Evolutionary conservation across 2,113 vertebrate genomes (phyloP).

Genomic region (Alligator sinensis): DNA sequence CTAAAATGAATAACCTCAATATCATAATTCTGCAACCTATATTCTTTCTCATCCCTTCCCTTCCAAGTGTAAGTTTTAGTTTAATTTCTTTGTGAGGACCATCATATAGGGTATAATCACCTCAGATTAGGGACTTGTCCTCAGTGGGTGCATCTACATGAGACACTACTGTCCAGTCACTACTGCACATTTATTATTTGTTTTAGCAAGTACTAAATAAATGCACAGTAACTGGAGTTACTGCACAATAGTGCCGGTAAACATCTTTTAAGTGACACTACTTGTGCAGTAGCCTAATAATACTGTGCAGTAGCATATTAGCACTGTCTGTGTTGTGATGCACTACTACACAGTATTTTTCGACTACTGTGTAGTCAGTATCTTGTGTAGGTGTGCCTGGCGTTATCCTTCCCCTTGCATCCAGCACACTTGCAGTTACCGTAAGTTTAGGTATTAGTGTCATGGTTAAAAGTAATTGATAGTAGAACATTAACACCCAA

Average conservation of each 20-base stretch:
- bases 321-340: too few relatives aligned
- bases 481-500: not conserved
- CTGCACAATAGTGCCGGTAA: too few relatives aligned
- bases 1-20: not conserved
- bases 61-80: not conserved
- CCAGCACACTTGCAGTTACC: not conserved
- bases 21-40: rapidly evolving
- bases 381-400: too few relatives aligned
- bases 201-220: too few relatives aligned
- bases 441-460: not conserved
- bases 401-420: not conserved
- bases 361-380: too few relatives aligned
- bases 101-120: not conserved
- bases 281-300: too few relatives aligned
- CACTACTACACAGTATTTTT: too few relatives aligned
- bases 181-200: too few relatives aligned
- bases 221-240: too few relatives aligned
- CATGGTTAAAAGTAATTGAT: rapidly evolving
- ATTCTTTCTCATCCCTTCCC: not conserved
- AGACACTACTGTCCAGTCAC: too few relatives aligned
- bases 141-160: not conserved
- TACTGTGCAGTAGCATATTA: too few relatives aligned
- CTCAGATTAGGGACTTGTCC: not conserved
- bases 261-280: too few relatives aligned
- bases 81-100: not conserved